Evolutionary conservation across 2,888 invertebrate genomes (phyloP).

Genomic region (Lampropteryx suffumata): DNA sequence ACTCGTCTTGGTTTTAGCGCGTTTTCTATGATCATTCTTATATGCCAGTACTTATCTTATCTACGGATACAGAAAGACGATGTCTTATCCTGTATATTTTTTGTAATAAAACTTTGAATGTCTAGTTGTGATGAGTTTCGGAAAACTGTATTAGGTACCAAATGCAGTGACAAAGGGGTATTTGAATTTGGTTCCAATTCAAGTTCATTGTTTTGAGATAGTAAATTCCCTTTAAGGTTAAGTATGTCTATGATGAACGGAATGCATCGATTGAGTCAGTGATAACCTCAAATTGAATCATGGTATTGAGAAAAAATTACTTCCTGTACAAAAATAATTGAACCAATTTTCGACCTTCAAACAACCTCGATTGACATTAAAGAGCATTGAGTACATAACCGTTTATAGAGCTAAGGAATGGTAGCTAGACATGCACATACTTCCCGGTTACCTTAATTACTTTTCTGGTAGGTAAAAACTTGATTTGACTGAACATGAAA

Average conservation of each 20-base stretch:
- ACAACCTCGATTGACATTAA: slow-evolving; percentile 37
- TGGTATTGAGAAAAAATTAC: slow-evolving; percentile 28
- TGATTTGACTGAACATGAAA: slow-evolving; percentile 3
- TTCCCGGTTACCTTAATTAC: slow-evolving; percentile 42
- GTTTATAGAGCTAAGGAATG: slow-evolving; percentile 32
- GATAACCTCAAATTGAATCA: slow-evolving; percentile 5
- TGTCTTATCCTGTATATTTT: too few species aligned
- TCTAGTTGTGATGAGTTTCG: too few species aligned
- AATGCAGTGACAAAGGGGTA: too few species aligned
- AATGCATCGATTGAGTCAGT: background rate
- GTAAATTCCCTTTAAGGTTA: too few species aligned
- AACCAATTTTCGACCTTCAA: slow-evolving; percentile 42
- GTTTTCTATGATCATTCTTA: too few species aligned
- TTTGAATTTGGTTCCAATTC: too few species aligned
- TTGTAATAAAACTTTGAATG: too few species aligned
- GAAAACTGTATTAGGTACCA: too few species aligned
- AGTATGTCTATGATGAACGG: background rate
- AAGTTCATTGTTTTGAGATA: too few species aligned
- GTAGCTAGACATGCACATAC: slow-evolving; percentile 38
- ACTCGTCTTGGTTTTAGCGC: too few species aligned
- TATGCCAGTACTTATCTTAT: too few species aligned
- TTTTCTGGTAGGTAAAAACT: slow-evolving; percentile 26
- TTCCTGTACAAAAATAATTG: slow-evolving; percentile 38
- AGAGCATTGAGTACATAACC: slow-evolving; percentile 21
- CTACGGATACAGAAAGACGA: too few species aligned